These are phyloP conservation scores for Phytoseiulus persimilis DNA, from an alignment of 2,888 invertebrate genomes.

Conservation along the genomic window DNA sequence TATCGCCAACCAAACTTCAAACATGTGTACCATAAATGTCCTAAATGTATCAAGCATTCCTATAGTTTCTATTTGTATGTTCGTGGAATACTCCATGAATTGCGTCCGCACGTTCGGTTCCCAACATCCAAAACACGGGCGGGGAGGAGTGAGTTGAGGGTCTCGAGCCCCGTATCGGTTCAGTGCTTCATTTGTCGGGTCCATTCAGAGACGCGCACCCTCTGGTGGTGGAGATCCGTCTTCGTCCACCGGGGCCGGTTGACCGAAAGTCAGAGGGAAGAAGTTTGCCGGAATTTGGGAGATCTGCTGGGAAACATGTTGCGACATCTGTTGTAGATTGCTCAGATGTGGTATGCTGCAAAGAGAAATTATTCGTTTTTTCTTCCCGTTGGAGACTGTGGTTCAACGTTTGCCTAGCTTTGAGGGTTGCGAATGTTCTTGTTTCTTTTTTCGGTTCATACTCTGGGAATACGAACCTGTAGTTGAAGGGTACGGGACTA, in stretches of 20 bases:
- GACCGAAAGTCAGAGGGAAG: constrained; percentile 26
- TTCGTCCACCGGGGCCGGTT: not conserved
- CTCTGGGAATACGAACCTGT: not conserved
- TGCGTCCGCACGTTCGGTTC: too few species aligned
- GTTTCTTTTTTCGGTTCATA: too few species aligned
- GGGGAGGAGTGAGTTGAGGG: too few species aligned
- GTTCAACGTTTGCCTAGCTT: too few species aligned
- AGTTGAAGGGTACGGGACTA: constrained; percentile 35
- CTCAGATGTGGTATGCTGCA: constrained; percentile 30
- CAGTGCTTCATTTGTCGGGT: not conserved
- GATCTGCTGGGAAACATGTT: constrained; percentile 1
- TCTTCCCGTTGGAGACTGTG: too few species aligned
- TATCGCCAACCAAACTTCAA: too few species aligned
- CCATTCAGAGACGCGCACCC: not conserved
- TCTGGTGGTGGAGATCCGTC: not conserved
- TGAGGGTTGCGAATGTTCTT: too few species aligned
- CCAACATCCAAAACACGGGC: too few species aligned
- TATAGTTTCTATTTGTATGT: too few species aligned
- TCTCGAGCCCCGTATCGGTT: not conserved
- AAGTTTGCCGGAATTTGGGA: constrained; percentile 16
- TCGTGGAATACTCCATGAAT: too few species aligned
- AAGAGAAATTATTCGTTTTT: not conserved
- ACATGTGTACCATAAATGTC: too few species aligned
- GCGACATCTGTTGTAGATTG: constrained; percentile 32
- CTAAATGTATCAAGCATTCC: too few species aligned